Percentiles rank a stretch among this genome's conserved stretches.
Evolutionary conservation across 1,140 invertebrate genomes (phyloP).

Genomic region (Portunus trituberculatus): DNA sequence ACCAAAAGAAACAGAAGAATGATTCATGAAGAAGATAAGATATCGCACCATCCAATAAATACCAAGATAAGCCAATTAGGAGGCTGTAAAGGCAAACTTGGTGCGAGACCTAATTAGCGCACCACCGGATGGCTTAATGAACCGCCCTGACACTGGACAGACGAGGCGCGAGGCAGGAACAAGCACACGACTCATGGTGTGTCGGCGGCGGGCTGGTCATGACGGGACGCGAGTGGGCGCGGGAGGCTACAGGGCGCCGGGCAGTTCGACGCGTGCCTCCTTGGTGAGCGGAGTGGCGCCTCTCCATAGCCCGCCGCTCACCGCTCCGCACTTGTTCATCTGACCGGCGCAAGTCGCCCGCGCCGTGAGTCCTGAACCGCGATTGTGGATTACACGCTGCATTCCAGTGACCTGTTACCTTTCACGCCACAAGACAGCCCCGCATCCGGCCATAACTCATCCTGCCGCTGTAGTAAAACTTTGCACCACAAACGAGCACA

Average conservation of each 20-base stretch:
- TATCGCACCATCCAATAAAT: no score
- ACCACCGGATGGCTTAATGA: no score
- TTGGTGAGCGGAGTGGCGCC: not conserved
- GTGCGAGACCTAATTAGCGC: no score
- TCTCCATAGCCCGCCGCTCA: not conserved
- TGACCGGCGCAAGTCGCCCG: not conserved
- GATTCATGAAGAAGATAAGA: no score
- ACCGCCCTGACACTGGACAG: not conserved
- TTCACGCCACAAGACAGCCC: not conserved
- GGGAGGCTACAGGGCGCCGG: not conserved
- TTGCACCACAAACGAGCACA: not conserved
- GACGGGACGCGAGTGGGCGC: not conserved
- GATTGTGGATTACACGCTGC: conserved; percentile 4
- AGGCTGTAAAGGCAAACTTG: no score
- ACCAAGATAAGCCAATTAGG: no score
- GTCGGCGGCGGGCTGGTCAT: not conserved
- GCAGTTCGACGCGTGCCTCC: conserved; percentile 15
- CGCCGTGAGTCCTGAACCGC: not conserved
- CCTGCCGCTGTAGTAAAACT: not conserved
- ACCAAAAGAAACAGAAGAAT: no score
- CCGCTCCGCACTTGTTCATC: not conserved
- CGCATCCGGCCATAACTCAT: not conserved
- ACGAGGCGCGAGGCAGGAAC: not conserved
- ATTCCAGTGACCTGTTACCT: not conserved
- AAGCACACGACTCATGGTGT: not conserved